Evolutionary conservation across 2,888 invertebrate species (phyloP).

Genomic region (Drosophila fulvimacula): DNA sequence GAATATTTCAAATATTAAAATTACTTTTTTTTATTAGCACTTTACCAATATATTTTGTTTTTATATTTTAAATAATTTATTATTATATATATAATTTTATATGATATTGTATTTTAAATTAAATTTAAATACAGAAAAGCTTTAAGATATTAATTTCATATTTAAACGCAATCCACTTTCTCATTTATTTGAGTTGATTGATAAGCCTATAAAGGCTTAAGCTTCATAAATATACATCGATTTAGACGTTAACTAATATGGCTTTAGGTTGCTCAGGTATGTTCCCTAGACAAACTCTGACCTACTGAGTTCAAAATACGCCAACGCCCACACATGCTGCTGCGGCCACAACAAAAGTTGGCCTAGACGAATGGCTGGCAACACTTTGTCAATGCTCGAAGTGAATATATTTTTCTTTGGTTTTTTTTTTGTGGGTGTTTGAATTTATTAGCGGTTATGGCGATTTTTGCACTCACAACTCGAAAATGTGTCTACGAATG

Average conservation of each 20-base stretch:
- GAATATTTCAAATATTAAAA: too few species aligned
- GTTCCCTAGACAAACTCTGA: conserved; percentile 25
- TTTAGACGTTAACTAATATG: background rate
- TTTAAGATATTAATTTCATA: background rate
- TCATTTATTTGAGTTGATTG: background rate
- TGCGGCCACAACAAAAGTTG: background rate
- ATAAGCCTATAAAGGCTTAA: background rate
- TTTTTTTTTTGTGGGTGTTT: conserved; percentile 65
- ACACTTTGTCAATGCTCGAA: conserved; percentile 39
- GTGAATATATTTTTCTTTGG: background rate
- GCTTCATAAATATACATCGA: background rate
- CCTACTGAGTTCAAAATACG: conserved; percentile 23
- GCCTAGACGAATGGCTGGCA: conserved; percentile 17
- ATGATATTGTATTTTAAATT: background rate
- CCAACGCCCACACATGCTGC: conserved; percentile 20
- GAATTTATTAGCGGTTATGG: conserved; percentile 70
- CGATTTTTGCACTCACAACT: conserved; percentile 59
- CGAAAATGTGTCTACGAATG: conserved; percentile 9
- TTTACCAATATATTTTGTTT: background rate
- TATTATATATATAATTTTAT: too few species aligned
- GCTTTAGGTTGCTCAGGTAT: background rate
- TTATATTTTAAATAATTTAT: too few species aligned
- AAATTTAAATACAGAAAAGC: background rate
- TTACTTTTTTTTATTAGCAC: too few species aligned
- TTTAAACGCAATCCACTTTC: background rate